Percentiles rank a stretch among this genome's conserved stretches.
Evolutionary conservation across 2,888 invertebrate species (phyloP).

Genomic region (Heteromurus nitidus): DNA sequence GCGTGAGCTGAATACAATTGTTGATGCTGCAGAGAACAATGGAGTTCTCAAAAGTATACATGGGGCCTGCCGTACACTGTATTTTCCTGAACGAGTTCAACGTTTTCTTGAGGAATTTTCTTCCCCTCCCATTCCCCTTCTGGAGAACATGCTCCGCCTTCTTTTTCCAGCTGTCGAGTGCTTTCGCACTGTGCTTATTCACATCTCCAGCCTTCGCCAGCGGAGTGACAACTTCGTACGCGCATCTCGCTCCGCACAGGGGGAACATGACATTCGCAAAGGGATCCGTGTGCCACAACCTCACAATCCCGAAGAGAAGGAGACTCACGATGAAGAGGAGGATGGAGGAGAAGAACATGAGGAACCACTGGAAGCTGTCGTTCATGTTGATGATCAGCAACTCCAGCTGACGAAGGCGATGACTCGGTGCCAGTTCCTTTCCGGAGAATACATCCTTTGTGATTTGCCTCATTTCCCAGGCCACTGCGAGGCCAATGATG

Average conservation of each 20-base stretch:
- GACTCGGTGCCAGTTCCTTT: too few relatives aligned
- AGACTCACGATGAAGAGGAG: conserved; percentile 17
- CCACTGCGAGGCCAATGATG: background rate
- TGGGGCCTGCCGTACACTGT: conserved; percentile 26
- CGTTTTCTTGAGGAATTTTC: background rate
- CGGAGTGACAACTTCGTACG: conserved; percentile 38
- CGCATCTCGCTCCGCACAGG: conserved; percentile 42
- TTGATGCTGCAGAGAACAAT: conserved; percentile 43
- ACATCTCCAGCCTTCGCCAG: conserved; percentile 41
- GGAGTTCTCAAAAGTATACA: conserved; percentile 51
- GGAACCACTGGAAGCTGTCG: conserved; percentile 18
- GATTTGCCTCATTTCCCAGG: background rate
- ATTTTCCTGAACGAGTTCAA: background rate
- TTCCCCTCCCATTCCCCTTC: background rate
- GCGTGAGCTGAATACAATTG: conserved; percentile 32
- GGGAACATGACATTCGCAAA: conserved; percentile 48
- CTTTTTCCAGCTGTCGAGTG: conserved; percentile 28
- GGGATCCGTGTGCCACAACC: conserved; percentile 32
- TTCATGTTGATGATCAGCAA: conserved; percentile 18
- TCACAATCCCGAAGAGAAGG: conserved; percentile 45
- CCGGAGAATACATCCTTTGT: background rate
- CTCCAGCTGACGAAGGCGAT: conserved; percentile 18
- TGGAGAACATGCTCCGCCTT: background rate
- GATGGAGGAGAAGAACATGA: conserved; percentile 39
- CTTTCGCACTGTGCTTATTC: conserved; percentile 1